Base-by-base conservation (phyloP, 1,140 invertebrate genomes). In the Mizuhopecten yessoensis region DNA sequence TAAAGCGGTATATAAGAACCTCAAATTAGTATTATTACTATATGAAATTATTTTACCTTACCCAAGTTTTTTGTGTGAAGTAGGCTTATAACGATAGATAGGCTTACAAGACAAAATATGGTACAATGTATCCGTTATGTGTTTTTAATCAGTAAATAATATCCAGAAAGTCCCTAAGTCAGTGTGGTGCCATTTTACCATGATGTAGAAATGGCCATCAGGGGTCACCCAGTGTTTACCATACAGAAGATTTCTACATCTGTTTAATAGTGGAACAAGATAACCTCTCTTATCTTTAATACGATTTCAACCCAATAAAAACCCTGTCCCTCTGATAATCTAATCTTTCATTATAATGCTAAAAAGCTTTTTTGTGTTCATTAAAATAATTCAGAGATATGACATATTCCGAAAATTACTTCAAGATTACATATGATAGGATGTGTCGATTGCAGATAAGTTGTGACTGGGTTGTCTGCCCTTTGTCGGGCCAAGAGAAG, bases 341-440 rank as follows among this genome's bases (percentile, higher is more conserved):
- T 75, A 29, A 75, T 75, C 57, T 17, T 75, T 75, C 29, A 75
- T 29, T 29, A 75, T 75, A 75, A 75, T n/a, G 57, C 17, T 75
- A 75, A 75, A 75, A 75, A 75, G 57, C 57, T 75, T 75, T 75
- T 75, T 75, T 75, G 57, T 75, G 57, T 75, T 75, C 11, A 75
- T 75, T 75, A 75, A n/a, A 75, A 29, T 29, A 75, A 75, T 29
- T 75, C 23, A 3, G n/a, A 75, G 57, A 75, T 29, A 75, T 75
- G 57, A 75, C 57, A 29, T 75, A 29, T 75, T 75, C 57, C 11
- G n/a, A 75, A 75, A 29, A 75, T 75, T 75, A 75, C 57, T 75
- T 75, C n/a, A 23, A 75, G 57, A 75, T 75, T 75, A 75, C 23
- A 75, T 75, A 29, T 75, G 57, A 75, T 75, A 75, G 3, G 57